Base-by-base conservation (phyloP, 1,140 invertebrate genomes). In the Grapholita molesta region DNA sequence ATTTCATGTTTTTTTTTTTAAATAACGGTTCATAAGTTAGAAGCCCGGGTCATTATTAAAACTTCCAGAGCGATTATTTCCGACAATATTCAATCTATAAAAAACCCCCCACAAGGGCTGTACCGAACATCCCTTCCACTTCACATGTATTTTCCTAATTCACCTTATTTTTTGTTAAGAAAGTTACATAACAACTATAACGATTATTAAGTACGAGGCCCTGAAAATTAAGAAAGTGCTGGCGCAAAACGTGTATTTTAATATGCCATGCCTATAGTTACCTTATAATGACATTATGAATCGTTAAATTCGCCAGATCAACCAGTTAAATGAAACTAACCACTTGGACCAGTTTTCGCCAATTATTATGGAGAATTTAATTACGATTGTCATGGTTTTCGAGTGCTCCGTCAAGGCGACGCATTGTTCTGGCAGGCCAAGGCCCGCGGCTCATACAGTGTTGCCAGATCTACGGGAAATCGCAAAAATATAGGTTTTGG, bases 391-490 rank as follows among this genome's bases (percentile, higher is more conserved):
- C 42, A 48, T 48, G 42, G 42, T 48, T 48, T 21, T 21, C 42
- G 42, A 48, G 42, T 48, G 55, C 25, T 25, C 55, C 55, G 55
- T 28, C 53, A 57, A 61, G 55, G 28, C 25, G n/a, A 15, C 55
- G 21, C 55, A 15, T 61, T 61, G 55, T 61, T 53, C 52, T 15
- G 55, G n/a, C 25, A 61, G 55, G 55, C 25, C 55, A 61, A 61
- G 55, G 55, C 55, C 42, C 42, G 24, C 24, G 18, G 24, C 28
- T 61, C 24, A n/a, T n/a, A 32, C 25, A 21, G 42, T 48, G 42
- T 21, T 48, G 42, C 42, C n/a, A 48, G 3, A 48, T 48, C 18
- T 8, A 21, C 28, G 28, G 42, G 1, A 21, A 38, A 38, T 38
- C 4, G 3, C 15, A 0, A 15, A 5, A 5, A 12, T 35, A 12